Base-by-base conservation (phyloP, 2,888 invertebrate genomes). In the Macrosoma leucophasiata region DNA sequence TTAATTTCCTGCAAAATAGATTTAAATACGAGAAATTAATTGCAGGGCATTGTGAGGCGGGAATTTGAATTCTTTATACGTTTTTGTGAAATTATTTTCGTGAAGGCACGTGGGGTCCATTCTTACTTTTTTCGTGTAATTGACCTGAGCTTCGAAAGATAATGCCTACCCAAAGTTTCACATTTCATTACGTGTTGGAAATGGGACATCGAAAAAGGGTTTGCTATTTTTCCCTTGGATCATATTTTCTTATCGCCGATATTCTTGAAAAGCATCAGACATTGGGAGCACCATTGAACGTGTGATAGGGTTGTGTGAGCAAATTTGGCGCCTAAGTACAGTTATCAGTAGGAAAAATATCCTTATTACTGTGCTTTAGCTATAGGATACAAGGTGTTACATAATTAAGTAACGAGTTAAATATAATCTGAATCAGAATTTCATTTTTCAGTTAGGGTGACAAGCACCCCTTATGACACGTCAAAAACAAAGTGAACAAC, bases 1-100 rank as follows among this genome's bases (percentile, higher is more conserved):
- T 68, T 68, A 69, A 70, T 66, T 71, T 67, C 51, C 52, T 47
- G 52, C 58, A 54, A 60, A 64, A 68, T 62, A 62, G 49, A 65
- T 66, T 70, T 63, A 62, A 72, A 72, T 66, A 59, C 51, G 56
- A 52, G 53, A 56, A 65, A 63, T 62, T 62, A 58, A 57, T 52
- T 20, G 17, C 9, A 13, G n/a, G n/a, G n/a, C n/a, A n/a, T n/a
- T 33, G 23, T 21, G 22, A 28, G 11, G n/a, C 10, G 12, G 33
- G 17, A 27, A 33, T 27, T 26, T 33, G 22, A 33, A 33, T 33
- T 17, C 22, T 17, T 9, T 28, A 27, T 17, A 33, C 33, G 28
- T 33, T 33, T 33, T 33, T 33, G 33, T 13, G 23, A 33, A 13
- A 33, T 33, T 33, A 20, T 23, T 21, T 11, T 33, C 29, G 13